phyloP scores from a whole-genome alignment of 2,888 invertebrate species.

The Odontothrips loti region DNA sequence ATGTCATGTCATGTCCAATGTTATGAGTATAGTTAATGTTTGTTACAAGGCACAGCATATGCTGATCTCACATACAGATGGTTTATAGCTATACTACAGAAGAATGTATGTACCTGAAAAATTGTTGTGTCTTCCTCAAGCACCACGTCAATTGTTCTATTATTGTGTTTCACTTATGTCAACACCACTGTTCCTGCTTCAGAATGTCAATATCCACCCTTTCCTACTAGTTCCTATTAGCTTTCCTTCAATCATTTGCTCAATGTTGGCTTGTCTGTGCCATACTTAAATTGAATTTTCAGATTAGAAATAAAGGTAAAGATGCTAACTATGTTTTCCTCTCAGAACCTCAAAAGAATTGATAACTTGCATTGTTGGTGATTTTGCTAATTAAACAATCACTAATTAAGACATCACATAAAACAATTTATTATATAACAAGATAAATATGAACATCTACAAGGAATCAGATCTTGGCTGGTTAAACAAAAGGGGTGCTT shows the following conservation, averaged over 20 bases:
- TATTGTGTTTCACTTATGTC: neutral
- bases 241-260: constrained; percentile 20
- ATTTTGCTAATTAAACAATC: neutral
- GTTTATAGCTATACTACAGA: neutral
- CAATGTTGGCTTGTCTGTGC: constrained; percentile 22
- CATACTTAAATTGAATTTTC: neutral
- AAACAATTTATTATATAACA: neutral
- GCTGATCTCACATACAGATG: constrained; percentile 1
- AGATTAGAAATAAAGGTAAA: neutral
- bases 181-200: neutral
- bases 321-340: neutral
- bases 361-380: neutral
- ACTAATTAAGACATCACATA: neutral
- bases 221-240: constrained; percentile 17
- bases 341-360: neutral
- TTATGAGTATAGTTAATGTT: neutral
- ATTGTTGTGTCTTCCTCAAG: constrained; percentile 8
- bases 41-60: neutral
- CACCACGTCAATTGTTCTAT: constrained; percentile 3
- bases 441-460: neutral
- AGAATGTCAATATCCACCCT: neutral
- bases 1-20: neutral
- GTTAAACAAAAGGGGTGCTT: neutral
- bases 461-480: neutral
- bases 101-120: constrained; percentile 21